These are phyloP conservation scores for Tetragonisca angustula DNA, from an alignment of 2,888 invertebrate genomes.

Conservation along the genomic window DNA sequence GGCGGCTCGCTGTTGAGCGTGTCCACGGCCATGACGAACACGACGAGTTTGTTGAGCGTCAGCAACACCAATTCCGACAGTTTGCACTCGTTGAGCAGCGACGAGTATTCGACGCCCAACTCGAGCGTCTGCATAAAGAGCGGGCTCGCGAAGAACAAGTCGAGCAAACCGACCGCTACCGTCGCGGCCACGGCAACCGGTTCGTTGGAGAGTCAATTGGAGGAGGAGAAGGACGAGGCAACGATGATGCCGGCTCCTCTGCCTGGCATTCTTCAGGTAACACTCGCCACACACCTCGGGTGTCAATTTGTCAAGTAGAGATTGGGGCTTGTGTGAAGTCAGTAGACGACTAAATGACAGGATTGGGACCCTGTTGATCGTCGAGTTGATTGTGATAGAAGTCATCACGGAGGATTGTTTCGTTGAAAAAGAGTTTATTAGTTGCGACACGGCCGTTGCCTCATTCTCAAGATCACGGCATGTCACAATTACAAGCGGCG, in stretches of 20 bases:
- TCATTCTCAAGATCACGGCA: not conserved
- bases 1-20: slow-evolving; percentile 88
- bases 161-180: slow-evolving; percentile 78
- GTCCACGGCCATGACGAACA: slow-evolving; percentile 84
- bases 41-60: slow-evolving; percentile 77
- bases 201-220: slow-evolving; percentile 72
- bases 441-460: not conserved
- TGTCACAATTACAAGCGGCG: not conserved
- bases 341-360: not conserved
- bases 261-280: slow-evolving; percentile 89
- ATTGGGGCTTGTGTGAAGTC: not conserved
- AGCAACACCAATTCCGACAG: slow-evolving; percentile 85
- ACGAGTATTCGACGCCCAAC: slow-evolving; percentile 76
- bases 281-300: not conserved
- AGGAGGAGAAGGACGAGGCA: slow-evolving; percentile 78
- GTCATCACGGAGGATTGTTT: not conserved
- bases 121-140: slow-evolving; percentile 70
- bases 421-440: not conserved
- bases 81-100: slow-evolving; percentile 86
- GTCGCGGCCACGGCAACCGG: slow-evolving; percentile 81
- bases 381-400: not conserved
- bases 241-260: slow-evolving; percentile 79
- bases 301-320: not conserved
- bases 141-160: slow-evolving; percentile 66
- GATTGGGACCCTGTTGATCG: not conserved